phyloP scores from a whole-genome alignment of 2,888 invertebrate species.

The Trichogramma dendrolimi region DNA sequence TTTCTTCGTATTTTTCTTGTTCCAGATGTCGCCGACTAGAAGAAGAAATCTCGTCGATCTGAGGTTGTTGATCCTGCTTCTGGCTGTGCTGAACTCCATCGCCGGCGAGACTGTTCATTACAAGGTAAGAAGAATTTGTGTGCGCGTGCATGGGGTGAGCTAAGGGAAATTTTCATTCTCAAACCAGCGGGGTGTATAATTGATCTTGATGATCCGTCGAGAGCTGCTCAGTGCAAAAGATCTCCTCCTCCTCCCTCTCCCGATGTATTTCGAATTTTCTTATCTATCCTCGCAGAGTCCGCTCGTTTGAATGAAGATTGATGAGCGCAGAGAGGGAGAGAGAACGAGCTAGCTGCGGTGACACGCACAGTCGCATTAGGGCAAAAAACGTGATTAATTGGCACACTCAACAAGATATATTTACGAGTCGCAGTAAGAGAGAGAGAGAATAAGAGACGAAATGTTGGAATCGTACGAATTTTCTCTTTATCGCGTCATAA shows the following conservation, averaged over 20 bases:
- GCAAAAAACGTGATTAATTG: slow-evolving; percentile 24
- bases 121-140: slow-evolving; percentile 20
- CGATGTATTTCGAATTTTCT: slow-evolving; percentile 17
- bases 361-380: neutral
- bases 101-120: slow-evolving; percentile 25
- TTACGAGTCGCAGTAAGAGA: too few relatives aligned
- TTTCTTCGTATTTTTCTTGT: neutral
- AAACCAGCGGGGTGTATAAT: too few relatives aligned
- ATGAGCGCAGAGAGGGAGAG: slow-evolving; percentile 9
- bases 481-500: too few relatives aligned
- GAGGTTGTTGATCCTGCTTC: slow-evolving; percentile 2
- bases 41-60: neutral
- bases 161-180: too few relatives aligned
- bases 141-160: too few relatives aligned
- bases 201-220: too few relatives aligned
- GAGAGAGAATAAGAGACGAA: too few relatives aligned
- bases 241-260: neutral
- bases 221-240: too few relatives aligned
- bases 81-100: slow-evolving; percentile 12
- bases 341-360: neutral
- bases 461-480: too few relatives aligned
- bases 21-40: slow-evolving; percentile 21
- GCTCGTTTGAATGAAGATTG: slow-evolving; percentile 18
- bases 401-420: too few relatives aligned
- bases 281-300: too few relatives aligned